phyloP scores from a whole-genome alignment of 1,140 invertebrate species.

The Drosophila pachea region DNA sequence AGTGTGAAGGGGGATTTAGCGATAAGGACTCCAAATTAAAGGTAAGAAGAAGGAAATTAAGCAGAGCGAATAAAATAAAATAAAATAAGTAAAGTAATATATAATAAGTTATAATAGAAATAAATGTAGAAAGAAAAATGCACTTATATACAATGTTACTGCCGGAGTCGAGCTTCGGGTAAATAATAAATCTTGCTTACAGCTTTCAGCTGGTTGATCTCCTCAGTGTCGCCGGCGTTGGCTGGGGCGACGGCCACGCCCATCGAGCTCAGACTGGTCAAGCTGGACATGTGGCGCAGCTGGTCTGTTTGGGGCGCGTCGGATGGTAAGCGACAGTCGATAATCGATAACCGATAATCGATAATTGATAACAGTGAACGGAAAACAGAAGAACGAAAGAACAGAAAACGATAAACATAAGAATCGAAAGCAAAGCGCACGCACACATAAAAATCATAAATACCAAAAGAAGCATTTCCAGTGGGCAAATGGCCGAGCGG shows the following conservation, averaged over 20 bases:
- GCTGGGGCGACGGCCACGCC: slow-evolving; percentile 23
- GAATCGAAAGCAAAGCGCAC: slow-evolving; percentile 24
- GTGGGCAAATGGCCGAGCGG: slow-evolving; percentile 74
- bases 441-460: slow-evolving; percentile 46
- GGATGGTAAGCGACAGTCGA: slow-evolving; percentile 2
- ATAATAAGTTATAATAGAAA: background rate
- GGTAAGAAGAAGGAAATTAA: background rate
- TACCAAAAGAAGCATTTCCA: slow-evolving; percentile 76
- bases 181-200: slow-evolving; percentile 65
- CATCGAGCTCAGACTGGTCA: slow-evolving; percentile 55
- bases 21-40: background rate
- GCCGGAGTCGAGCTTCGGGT: no score
- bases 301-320: slow-evolving; percentile 46
- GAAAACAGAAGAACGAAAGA: slow-evolving; percentile 33
- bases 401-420: slow-evolving; percentile 46
- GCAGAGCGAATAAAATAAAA: background rate
- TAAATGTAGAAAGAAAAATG: background rate
- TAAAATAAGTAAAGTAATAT: background rate
- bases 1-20: no score
- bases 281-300: slow-evolving; percentile 72
- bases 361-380: slow-evolving; percentile 2
- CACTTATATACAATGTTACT: background rate
- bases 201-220: slow-evolving; percentile 78
- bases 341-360: background rate
- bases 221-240: slow-evolving; percentile 67